Evolutionary conservation across 30 jellyfish, hydroid and myxozoan species (phyloP).

Genomic region (Clytia hemisphaerica): DNA sequence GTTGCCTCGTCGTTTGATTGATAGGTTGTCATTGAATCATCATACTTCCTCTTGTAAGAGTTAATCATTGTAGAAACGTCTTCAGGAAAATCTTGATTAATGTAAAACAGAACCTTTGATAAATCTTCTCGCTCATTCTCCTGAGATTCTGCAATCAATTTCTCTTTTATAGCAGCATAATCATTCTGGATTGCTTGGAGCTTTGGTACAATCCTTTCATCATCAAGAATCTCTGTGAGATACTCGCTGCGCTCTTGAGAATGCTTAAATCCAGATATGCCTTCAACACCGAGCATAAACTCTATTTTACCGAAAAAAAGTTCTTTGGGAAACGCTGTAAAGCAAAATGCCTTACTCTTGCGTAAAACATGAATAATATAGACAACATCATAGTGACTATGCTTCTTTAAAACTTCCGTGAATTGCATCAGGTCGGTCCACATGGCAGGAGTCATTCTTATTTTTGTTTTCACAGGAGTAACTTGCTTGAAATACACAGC

Average conservation of each 20-base stretch:
- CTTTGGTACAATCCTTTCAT: neutral
- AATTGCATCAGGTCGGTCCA: slow-evolving; percentile 34
- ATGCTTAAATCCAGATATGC: neutral
- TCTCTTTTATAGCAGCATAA: slow-evolving; percentile 13
- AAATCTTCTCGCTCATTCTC: neutral
- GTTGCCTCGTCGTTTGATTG: slow-evolving; percentile 3
- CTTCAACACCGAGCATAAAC: slow-evolving; percentile 34
- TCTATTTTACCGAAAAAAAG: slow-evolving; percentile 30
- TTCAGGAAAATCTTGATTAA: slow-evolving; percentile 21
- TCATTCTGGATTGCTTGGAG: neutral
- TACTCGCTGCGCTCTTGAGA: slow-evolving; percentile 11
- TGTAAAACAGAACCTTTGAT: slow-evolving; percentile 17
- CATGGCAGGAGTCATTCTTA: slow-evolving; percentile 38
- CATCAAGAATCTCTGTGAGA: neutral
- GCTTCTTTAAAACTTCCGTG: neutral
- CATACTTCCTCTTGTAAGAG: neutral
- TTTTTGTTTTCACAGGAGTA: slow-evolving; percentile 9
- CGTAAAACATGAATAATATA: slow-evolving; percentile 7
- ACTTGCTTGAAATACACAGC: slow-evolving; percentile 28
- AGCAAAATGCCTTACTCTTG: slow-evolving; percentile 6
- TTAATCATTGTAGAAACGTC: slow-evolving; percentile 2
- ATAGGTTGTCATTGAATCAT: neutral
- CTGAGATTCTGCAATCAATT: slow-evolving; percentile 13
- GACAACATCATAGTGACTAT: slow-evolving; percentile 26
- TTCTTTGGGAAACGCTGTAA: slow-evolving; percentile 35